These are phyloP conservation scores for Oncorhynchus mykiss DNA, from an alignment of 2,113 vertebrate genomes.

Conservation along the genomic window DNA sequence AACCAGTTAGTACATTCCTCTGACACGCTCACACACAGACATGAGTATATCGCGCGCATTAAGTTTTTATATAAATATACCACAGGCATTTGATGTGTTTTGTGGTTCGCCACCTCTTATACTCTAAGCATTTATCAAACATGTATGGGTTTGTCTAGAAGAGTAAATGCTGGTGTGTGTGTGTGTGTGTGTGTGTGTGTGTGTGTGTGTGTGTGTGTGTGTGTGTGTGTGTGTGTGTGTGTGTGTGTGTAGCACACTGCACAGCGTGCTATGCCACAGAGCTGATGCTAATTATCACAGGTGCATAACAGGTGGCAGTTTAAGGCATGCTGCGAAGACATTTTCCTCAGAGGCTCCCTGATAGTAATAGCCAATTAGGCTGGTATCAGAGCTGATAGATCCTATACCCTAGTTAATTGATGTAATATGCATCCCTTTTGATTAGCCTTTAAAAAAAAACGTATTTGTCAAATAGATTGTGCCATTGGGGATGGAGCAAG, in stretches of 20 bases:
- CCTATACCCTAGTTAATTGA: not conserved
- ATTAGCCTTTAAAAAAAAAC: not conserved
- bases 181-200: not conserved
- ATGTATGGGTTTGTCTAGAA: slow-evolving; percentile 16
- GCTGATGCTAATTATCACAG: slow-evolving; percentile 18
- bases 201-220: not conserved
- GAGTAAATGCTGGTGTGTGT: not conserved
- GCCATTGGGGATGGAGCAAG: not conserved
- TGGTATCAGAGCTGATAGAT: slow-evolving; percentile 13
- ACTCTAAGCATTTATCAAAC: slow-evolving; percentile 27
- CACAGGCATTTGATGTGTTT: slow-evolving; percentile 19
- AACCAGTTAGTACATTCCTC: slow-evolving; percentile 61
- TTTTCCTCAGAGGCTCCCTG: slow-evolving; percentile 10
- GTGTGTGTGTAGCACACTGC: not conserved
- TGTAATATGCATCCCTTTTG: not conserved
- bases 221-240: not conserved
- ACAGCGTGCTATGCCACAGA: not conserved
- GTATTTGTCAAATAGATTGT: not conserved
- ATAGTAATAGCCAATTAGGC: slow-evolving; percentile 26
- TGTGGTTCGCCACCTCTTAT: slow-evolving; percentile 40
- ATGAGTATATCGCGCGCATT: not conserved
- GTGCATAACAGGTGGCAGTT: slow-evolving; percentile 11
- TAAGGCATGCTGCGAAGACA: slow-evolving; percentile 19
- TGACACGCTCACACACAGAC: not conserved
- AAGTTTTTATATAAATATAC: slow-evolving; percentile 14